Evolutionary conservation across 2,888 invertebrate species (phyloP), one percentile per base, ranked within the genome.

Genomic region (Oscheius sp.): DNA sequence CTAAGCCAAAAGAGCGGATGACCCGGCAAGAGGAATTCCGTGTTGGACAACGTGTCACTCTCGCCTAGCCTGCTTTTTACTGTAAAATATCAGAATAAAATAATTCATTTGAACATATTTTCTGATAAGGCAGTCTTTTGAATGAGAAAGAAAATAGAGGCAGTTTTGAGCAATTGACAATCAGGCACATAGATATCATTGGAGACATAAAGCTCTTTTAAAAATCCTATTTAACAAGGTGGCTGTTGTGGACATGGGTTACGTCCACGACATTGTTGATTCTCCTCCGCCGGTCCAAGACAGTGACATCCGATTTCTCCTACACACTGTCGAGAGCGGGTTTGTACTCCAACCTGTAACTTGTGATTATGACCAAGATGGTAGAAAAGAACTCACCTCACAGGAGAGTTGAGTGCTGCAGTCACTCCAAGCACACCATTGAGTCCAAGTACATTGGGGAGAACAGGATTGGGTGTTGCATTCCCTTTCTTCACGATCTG

Each of bases 291-390:
- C 13, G 79, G 75, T 71, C 84, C 84, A 45, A 83, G 74, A 64
- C 85, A 85, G 64, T 82, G 80, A 55, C 85, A 85, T 45, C 85
- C 85, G 6, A 79, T 56, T 68, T 85, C 85, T 46, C 85, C 85
- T 59, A 85, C 85, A 68, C 85, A 85, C 70, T 85, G 85, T 69
- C 83, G 83, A 64, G 75, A 78, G 73, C 68, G 29, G 16, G 27
- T n/a, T 29, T 66, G 66, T 25, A 66, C 66, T 49, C 66, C 66
- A n/a, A 63, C 58, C 58, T 35, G 16, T 16, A 35, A 25, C 12
- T 13, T 21, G 29, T 13, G 27, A 29, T 12, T 13, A 21, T 5
- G 21, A 52, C 18, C 21, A 29, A 16, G 13, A 1, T 18, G 35
- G 9, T 3, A 9, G 5, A 9, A 23, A 3, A 25, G 35, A 0